Conservation (phyloP, 2,797 vertebrate species). For the Brachyalestes nurse region DNA sequence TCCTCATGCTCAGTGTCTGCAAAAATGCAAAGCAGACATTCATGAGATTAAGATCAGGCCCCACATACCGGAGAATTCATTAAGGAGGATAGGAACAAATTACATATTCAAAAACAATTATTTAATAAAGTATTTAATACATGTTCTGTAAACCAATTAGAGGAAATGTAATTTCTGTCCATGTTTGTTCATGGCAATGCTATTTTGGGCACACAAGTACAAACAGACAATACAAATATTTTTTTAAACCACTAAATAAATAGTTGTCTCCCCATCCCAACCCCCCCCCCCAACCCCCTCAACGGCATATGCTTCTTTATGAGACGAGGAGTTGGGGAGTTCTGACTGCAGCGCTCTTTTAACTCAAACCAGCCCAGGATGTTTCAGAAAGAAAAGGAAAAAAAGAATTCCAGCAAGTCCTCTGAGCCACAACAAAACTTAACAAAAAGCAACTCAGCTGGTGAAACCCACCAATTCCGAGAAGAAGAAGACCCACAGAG, state of each 20-base stretch:
- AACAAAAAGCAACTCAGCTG: conserved; percentile 27
- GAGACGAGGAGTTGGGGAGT: conserved; percentile 42
- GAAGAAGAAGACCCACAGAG: conserved; percentile 28
- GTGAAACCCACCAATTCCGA: conserved; percentile 24
- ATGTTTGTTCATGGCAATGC: conserved; percentile 8
- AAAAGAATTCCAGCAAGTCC: conserved; percentile 48
- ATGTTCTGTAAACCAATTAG: conserved; percentile 27
- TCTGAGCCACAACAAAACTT: conserved; percentile 62
- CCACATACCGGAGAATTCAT: neutral
- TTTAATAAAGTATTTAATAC: neutral
- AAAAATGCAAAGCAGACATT: conserved; percentile 25
- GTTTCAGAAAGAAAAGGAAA: conserved; percentile 43
- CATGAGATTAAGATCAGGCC: conserved; percentile 22
- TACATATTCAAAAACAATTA: neutral
- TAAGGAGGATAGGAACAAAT: neutral
- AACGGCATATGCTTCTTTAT: conserved; percentile 39
- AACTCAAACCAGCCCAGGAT: conserved; percentile 60
- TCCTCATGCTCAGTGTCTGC: conserved; percentile 69
- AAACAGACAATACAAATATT: conserved; percentile 45
- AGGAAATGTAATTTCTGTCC: conserved; percentile 20
- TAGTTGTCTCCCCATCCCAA: conserved; percentile 18
- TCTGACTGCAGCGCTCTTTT: conserved; percentile 48
- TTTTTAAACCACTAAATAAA: conserved; percentile 50
- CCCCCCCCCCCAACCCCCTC: no score
- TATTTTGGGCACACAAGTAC: conserved; percentile 29